Base-by-base conservation (phyloP, 2,797 vertebrate genomes). In the Sparidentex hasta region DNA sequence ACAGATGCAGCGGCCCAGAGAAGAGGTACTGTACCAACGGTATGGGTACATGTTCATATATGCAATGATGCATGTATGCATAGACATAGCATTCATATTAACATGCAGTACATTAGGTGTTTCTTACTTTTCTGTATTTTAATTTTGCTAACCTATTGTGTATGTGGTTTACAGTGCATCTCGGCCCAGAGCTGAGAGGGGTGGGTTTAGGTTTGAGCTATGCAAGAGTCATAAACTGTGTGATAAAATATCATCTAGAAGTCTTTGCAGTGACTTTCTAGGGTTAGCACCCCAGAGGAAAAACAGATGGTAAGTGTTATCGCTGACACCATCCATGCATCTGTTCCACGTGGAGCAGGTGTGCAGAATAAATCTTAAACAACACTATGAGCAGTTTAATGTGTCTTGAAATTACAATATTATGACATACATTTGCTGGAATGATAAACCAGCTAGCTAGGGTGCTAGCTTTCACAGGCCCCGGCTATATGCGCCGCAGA, bases 381-480 rank as follows among this genome's bases (percentile, higher is more conserved):
- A 25, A 1, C 0, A 33, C 9, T 14, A 20, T 8, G 1, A 1
- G 13, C 46, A 13, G 4, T 27, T 76, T 29, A 3, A 55, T 50
- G 5, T 9, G 41, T 56, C 20, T 17, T 20, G 1, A 25, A 12
- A 52, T 38, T 9, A 9, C 27, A 18, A 0, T 7, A 21, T 7
- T 61, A 8, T 18, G n/a, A 41, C 6, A 33, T 44, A 44, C 3
- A 44, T 44, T 44, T 14, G 33, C 33, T 33, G 33, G 33, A 33
- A 33, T 33, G 33, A 33, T 9, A 8, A 38, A 48, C 11, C 76
- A 18, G 70, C 38, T 83, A 82, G 81, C 75, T 51, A 3, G 1
- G 11, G 23, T 61, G 85, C 87, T 73, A 74, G 85, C 87, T 71
- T 73, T n/a, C 58, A 23, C 3, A 88, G 92, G 90, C 87, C 91